phyloP scores from a whole-genome alignment of 2,888 invertebrate genomes.

The Ischnus inquisitorius region DNA sequence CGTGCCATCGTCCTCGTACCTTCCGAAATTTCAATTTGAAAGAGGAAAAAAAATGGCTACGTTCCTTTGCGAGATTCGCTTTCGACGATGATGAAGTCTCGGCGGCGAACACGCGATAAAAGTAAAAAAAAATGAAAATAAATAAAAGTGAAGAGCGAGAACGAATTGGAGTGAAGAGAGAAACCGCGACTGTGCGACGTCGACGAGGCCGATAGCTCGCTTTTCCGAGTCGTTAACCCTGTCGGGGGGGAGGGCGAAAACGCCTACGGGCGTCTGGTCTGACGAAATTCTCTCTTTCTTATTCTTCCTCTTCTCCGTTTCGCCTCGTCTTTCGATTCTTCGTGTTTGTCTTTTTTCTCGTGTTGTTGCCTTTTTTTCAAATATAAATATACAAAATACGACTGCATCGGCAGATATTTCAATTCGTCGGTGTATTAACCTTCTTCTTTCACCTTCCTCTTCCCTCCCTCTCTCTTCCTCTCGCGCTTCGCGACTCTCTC shows the following conservation, averaged over 20 bases:
- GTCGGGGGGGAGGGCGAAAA: conserved; percentile 61
- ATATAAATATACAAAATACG: background rate
- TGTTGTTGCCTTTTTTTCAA: conserved; percentile 11
- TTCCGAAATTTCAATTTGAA: conserved; percentile 55
- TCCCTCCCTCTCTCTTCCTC: too few species aligned
- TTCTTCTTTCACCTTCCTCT: conserved; percentile 34
- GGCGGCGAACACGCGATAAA: conserved; percentile 42
- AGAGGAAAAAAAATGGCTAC: background rate
- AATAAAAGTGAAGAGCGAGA: conserved; percentile 25
- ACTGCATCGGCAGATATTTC: conserved; percentile 43
- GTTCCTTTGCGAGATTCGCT: background rate
- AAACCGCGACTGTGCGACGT: conserved; percentile 68
- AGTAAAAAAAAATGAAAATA: conserved; percentile 48
- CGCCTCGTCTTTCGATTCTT: conserved; percentile 44
- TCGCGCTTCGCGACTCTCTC: too few species aligned
- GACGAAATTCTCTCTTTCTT: conserved; percentile 69
- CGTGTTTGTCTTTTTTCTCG: conserved; percentile 12
- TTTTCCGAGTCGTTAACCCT: conserved; percentile 75
- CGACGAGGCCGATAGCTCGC: conserved; percentile 73
- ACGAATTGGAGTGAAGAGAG: conserved; percentile 63
- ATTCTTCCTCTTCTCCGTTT: conserved; percentile 36
- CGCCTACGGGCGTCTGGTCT: conserved; percentile 71
- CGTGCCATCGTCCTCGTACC: conserved; percentile 53
- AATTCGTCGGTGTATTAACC: conserved; percentile 41
- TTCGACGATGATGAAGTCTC: conserved; percentile 56